Conservation (phyloP, 2,113 vertebrate genomes). For the Sakesphorus luctuosus region DNA sequence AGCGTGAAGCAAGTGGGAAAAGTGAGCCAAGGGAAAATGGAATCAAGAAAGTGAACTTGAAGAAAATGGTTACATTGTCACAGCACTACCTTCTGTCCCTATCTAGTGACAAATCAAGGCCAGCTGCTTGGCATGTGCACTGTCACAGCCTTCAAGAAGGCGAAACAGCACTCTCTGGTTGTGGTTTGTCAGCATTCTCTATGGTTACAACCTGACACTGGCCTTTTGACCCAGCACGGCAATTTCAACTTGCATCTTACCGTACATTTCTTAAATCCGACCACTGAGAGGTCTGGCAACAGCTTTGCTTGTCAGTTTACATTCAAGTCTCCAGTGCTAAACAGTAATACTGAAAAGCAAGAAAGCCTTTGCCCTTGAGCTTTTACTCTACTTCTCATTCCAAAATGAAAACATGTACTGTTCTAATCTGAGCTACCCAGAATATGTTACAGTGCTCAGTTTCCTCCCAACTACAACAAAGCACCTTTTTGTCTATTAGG, state of each 20-base stretch:
- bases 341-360: not conserved
- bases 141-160: not conserved
- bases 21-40: not conserved
- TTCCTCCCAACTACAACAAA: not conserved
- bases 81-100: not conserved
- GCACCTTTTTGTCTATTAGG: not conserved
- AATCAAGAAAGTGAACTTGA: not conserved
- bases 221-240: not conserved
- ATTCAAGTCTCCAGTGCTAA: not conserved
- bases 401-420: not conserved
- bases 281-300: not conserved
- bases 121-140: not conserved
- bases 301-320: too few species aligned
- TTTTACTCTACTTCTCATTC: not conserved
- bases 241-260: not conserved
- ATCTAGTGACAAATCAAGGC: not conserved
- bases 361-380: not conserved
- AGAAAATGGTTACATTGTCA: not conserved
- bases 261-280: not conserved
- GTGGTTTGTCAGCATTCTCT: conserved; percentile 16
- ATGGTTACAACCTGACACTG: not conserved
- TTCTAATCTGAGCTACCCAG: not conserved
- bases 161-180: not conserved
- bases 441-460: not conserved
- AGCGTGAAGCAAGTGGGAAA: not conserved